Percentiles rank a stretch among this genome's conserved stretches.
Conservation (phyloP, 2,888 invertebrate species). For the Ennomos fuscantarius region DNA sequence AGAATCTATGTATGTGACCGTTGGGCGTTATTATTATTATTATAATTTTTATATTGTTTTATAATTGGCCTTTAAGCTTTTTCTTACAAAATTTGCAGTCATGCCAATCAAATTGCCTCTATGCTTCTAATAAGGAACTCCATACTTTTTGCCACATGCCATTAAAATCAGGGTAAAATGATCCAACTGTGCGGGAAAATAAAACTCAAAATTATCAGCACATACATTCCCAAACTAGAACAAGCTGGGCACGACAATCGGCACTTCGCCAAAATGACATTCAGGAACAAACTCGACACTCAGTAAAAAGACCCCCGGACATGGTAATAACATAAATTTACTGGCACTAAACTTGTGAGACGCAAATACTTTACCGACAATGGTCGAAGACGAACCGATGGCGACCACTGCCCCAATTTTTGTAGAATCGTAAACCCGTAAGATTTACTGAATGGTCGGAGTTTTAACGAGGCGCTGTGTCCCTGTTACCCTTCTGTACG, state of each 20-base stretch:
- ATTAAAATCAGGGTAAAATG: too few species aligned
- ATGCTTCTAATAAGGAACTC: too few species aligned
- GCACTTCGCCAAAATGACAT: slow-evolving; percentile 38
- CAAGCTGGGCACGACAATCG: slow-evolving; percentile 20
- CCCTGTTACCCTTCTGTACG: slow-evolving; percentile 51
- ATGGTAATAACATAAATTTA: slow-evolving; percentile 43
- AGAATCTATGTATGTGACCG: too few species aligned
- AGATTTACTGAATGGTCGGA: slow-evolving; percentile 78
- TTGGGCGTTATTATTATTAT: too few species aligned
- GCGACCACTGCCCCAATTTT: slow-evolving; percentile 66
- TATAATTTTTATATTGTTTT: too few species aligned
- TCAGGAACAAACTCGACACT: slow-evolving; percentile 42
- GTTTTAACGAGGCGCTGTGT: slow-evolving; percentile 75
- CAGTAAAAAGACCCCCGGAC: slow-evolving; percentile 38
- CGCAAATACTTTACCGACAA: slow-evolving; percentile 38
- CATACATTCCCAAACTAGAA: not conserved
- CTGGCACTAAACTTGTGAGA: slow-evolving; percentile 39
- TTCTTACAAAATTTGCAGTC: too few species aligned
- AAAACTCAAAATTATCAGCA: not conserved
- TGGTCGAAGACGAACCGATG: slow-evolving; percentile 41
- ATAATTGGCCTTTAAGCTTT: too few species aligned
- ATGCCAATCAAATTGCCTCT: too few species aligned
- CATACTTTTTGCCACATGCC: too few species aligned
- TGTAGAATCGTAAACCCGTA: slow-evolving; percentile 78
- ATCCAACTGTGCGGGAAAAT: too few species aligned